phyloP scores from a whole-genome alignment of 2,888 invertebrate genomes.

The Cerastoderma edule region DNA sequence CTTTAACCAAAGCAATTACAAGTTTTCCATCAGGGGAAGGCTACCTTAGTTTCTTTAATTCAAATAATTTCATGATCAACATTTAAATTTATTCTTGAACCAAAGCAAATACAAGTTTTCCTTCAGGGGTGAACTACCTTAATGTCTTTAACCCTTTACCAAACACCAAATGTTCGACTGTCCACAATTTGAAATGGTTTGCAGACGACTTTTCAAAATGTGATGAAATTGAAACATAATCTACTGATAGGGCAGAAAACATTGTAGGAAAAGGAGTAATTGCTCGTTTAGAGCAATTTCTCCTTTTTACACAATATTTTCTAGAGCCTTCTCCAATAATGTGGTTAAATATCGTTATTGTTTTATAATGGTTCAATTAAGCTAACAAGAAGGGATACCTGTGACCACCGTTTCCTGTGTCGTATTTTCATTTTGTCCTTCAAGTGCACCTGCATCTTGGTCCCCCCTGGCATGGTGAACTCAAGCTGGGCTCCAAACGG shows the following conservation, averaged over 20 bases:
- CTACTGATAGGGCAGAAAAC: neutral
- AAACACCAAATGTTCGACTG: too few species aligned
- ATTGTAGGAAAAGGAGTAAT: neutral
- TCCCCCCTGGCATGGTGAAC: conserved; percentile 98
- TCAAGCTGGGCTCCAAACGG: conserved; percentile 97
- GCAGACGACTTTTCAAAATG: neutral
- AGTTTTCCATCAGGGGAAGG: too few species aligned
- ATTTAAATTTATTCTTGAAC: too few species aligned
- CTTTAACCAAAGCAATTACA: too few species aligned
- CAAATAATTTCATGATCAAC: too few species aligned
- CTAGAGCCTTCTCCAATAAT: neutral
- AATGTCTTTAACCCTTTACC: too few species aligned
- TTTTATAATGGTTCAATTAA: neutral
- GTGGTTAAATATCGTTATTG: neutral
- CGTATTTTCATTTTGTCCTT: conserved; percentile 98
- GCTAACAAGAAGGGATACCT: conserved; percentile 86
- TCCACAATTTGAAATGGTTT: too few species aligned
- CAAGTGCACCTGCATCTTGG: conserved; percentile 97
- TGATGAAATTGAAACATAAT: neutral
- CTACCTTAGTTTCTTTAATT: too few species aligned
- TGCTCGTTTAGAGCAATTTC: neutral
- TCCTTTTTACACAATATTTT: neutral
- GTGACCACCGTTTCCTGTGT: conserved; percentile 99
- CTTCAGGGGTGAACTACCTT: too few species aligned
- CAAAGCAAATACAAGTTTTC: too few species aligned